Conservation (phyloP, 23 tunicate species). For the Diplosoma virens region DNA sequence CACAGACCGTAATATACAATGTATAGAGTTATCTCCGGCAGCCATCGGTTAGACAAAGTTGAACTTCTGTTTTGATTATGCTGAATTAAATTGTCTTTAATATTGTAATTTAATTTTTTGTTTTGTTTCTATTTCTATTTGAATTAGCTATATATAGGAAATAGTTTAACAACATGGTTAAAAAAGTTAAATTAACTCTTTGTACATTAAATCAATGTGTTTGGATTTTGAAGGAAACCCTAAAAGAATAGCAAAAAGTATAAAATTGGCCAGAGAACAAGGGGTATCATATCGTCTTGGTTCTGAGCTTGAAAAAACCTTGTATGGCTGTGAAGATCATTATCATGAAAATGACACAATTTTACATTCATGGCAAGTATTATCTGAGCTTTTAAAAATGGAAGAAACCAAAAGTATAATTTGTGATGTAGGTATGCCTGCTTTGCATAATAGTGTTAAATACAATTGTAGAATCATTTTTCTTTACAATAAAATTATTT, state of each 20-base stretch:
- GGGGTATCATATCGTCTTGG: slow-evolving; percentile 72
- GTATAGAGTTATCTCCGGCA: too few relatives aligned
- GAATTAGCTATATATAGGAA: too few relatives aligned
- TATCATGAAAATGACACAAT: slow-evolving; percentile 75
- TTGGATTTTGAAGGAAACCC: slow-evolving; percentile 88
- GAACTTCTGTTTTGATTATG: too few relatives aligned
- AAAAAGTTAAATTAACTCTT: slow-evolving; percentile 70
- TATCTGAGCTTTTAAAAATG: slow-evolving; percentile 64
- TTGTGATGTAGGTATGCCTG: slow-evolving; percentile 96
- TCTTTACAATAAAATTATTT: slow-evolving; percentile 58
- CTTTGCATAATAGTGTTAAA: slow-evolving; percentile 49
- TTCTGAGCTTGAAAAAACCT: slow-evolving; percentile 64
- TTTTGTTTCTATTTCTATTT: too few relatives aligned
- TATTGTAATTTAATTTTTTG: too few relatives aligned
- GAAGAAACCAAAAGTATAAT: slow-evolving; percentile 77
- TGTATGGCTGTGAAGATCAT: slow-evolving; percentile 94
- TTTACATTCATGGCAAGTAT: slow-evolving; percentile 77
- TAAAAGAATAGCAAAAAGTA: slow-evolving; percentile 56
- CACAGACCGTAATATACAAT: too few relatives aligned
- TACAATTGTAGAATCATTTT: slow-evolving; percentile 79
- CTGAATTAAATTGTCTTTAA: too few relatives aligned
- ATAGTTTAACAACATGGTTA: too few relatives aligned
- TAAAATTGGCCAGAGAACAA: slow-evolving; percentile 14
- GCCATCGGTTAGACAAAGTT: too few relatives aligned
- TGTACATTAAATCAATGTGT: slow-evolving; percentile 81